These are phyloP conservation scores for Ammodramus savannarum DNA, from an alignment of 2,113 vertebrate genomes.

Conservation along the genomic window DNA sequence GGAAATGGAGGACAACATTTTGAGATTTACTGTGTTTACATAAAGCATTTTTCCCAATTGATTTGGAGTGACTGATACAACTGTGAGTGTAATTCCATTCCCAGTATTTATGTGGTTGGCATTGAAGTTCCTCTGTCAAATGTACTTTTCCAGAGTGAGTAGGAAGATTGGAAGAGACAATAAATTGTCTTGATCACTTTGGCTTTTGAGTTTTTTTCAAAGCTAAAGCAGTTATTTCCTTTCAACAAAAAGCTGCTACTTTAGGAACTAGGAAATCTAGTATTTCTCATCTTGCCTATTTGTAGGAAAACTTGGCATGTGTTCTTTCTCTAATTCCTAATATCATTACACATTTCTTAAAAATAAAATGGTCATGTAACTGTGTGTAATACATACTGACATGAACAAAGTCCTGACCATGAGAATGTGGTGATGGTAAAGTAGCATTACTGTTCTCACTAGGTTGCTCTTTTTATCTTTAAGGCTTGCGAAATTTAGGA, in stretches of 20 bases:
- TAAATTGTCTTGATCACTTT: not conserved
- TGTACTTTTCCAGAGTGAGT: not conserved
- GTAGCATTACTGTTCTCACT: not conserved
- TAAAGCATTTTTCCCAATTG: not conserved
- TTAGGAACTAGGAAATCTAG: not conserved
- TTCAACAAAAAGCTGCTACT: not conserved
- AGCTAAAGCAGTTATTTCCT: not conserved
- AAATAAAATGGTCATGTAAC: not conserved
- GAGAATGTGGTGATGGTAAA: not conserved
- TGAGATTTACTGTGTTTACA: not conserved
- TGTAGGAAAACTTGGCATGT: not conserved
- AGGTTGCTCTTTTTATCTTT: not conserved
- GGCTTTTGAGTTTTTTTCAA: conserved; percentile 2
- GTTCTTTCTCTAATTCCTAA: not conserved
- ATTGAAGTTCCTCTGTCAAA: conserved; percentile 8
- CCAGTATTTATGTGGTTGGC: not conserved
- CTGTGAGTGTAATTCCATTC: conserved; percentile 10
- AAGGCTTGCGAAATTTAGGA: not conserved
- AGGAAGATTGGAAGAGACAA: not conserved
- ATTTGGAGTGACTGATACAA: not conserved
- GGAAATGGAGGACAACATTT: not conserved
- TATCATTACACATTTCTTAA: not conserved
- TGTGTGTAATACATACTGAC: not conserved
- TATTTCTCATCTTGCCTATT: not conserved
- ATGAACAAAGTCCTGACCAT: not conserved